Evolutionary conservation across 2,113 vertebrate species (phyloP).

Genomic region (Petrocephalus microphthalmus): DNA sequence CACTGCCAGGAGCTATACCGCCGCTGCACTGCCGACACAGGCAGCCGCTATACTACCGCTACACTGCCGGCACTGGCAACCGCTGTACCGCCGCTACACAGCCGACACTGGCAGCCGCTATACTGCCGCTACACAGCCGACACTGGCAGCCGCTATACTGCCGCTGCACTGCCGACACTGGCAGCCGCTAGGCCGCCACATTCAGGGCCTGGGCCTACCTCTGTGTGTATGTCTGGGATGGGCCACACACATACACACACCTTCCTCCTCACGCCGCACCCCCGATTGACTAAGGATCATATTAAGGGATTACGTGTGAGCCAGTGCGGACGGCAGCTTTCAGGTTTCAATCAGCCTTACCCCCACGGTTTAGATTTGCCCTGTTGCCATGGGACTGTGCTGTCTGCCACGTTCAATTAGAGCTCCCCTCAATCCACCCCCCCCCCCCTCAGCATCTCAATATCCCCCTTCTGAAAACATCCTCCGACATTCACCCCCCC

Average conservation of each 20-base stretch:
- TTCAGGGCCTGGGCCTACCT: not conserved
- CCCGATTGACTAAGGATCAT: conserved; percentile 25
- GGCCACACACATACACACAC: not conserved
- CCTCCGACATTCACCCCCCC: conserved; percentile 21
- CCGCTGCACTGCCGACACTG: not conserved
- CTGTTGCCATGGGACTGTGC: not conserved
- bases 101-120: not conserved
- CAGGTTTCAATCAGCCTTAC: conserved; percentile 28
- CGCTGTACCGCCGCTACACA: not conserved
- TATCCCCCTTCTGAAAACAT: not conserved
- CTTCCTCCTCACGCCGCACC: not conserved
- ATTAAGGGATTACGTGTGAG: conserved; percentile 34
- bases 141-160: not conserved
- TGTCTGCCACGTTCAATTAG: conserved; percentile 19
- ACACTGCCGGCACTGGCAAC: not conserved
- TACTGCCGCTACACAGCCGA: no score
- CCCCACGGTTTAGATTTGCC: not conserved
- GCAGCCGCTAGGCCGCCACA: not conserved
- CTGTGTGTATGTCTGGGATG: not conserved
- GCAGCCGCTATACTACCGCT: conserved; percentile 4
- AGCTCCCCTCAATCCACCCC: conserved; percentile 7
- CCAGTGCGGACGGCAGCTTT: conserved; percentile 27
- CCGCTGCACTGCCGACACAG: no score
- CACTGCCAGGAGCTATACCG: no score
- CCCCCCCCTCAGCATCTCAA: not conserved